Conservation (phyloP, 2,888 invertebrate genomes). For the Clostera curtula region DNA sequence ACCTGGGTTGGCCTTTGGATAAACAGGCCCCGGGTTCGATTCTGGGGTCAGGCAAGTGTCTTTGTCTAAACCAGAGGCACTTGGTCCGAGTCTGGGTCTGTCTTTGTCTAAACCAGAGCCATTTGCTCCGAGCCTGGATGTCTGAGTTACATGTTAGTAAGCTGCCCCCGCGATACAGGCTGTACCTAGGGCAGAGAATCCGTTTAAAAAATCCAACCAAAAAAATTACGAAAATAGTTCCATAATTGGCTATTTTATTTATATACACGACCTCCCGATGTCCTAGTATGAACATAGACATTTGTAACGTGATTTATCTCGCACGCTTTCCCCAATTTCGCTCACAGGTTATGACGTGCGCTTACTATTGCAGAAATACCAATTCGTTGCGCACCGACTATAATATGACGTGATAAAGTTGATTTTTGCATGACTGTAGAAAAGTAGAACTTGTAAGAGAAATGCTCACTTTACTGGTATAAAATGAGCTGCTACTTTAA, state of each 20-base stretch:
- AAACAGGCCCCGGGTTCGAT: too few relatives aligned
- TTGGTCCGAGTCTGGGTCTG: conserved; percentile 4
- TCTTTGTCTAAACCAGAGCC: too few relatives aligned
- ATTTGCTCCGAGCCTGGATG: too few relatives aligned
- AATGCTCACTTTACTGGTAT: conserved; percentile 23
- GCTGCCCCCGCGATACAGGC: too few relatives aligned
- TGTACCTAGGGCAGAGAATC: too few relatives aligned
- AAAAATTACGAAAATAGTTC: too few relatives aligned
- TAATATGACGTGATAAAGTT: conserved; percentile 2
- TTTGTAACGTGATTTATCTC: conserved; percentile 41
- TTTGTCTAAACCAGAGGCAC: conserved; percentile 2
- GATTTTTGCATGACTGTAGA: conserved; percentile 1
- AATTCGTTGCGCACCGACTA: conserved; percentile 5
- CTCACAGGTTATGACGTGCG: conserved; percentile 38
- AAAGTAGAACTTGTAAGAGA: conserved; percentile 5
- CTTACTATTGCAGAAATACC: conserved; percentile 20
- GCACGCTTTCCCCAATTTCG: conserved; percentile 44
- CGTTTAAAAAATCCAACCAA: too few relatives aligned
- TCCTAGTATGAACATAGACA: conserved; percentile 20
- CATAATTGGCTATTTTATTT: too few relatives aligned
- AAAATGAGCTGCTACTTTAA: conserved; percentile 12
- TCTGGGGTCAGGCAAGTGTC: neutral
- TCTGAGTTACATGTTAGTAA: too few relatives aligned
- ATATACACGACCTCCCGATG: too few relatives aligned
- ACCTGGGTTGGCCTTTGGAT: too few relatives aligned